Evolutionary conservation across 2,797 vertebrate species (phyloP).

Genomic region (Discoglossus pictus): DNA sequence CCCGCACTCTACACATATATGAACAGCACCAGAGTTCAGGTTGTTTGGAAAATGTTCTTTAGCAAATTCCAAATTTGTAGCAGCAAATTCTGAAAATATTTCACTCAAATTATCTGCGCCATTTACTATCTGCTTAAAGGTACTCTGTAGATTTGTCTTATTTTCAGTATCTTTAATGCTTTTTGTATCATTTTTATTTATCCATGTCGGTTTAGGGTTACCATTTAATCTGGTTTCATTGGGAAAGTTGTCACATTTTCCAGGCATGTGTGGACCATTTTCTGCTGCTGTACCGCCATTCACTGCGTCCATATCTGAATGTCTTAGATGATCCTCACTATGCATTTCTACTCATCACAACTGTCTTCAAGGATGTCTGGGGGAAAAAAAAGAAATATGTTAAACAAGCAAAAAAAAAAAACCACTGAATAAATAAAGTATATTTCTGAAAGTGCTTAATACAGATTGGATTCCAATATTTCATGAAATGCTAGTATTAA

Average conservation of each 20-base stretch:
- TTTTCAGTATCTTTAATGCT: background rate
- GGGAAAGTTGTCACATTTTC: background rate
- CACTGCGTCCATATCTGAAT: background rate
- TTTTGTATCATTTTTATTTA: background rate
- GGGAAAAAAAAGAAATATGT: no score
- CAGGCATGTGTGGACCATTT: background rate
- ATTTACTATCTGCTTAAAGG: background rate
- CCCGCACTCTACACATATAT: conserved; percentile 1
- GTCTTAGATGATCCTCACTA: no score
- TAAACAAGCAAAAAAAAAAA: no score
- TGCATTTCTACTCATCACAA: no score
- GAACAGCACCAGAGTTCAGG: background rate
- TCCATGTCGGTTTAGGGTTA: background rate
- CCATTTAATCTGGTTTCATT: background rate
- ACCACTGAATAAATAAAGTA: no score
- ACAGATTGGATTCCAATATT: no score
- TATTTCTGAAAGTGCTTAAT: no score
- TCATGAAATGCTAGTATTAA: no score
- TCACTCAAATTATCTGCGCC: conserved; percentile 1
- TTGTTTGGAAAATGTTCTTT: background rate
- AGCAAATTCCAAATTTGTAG: no score
- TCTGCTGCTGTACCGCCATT: background rate
- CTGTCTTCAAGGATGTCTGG: no score
- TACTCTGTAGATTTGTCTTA: background rate
- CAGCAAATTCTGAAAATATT: background rate